A percentile compares a stretch with the other conserved stretches of the same genome.
Evolutionary conservation across 2,888 invertebrate genomes (phyloP).

Genomic region (Halictus ligatus): DNA sequence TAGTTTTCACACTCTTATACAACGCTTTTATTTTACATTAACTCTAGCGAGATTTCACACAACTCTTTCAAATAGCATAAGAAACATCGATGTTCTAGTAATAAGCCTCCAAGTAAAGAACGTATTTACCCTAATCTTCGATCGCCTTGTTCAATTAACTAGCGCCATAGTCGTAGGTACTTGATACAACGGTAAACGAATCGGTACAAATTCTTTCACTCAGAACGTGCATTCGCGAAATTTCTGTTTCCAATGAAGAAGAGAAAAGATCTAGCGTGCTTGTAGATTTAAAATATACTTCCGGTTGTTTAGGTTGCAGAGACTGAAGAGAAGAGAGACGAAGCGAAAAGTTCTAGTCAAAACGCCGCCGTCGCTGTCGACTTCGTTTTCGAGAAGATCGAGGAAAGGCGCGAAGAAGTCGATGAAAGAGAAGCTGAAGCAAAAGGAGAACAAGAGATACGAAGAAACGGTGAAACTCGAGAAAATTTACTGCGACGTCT

Average conservation of each 20-base stretch:
- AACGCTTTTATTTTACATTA: not conserved
- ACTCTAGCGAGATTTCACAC: not conserved
- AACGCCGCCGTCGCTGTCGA: not conserved
- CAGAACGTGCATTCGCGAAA: not conserved
- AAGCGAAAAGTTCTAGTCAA: conserved; percentile 4
- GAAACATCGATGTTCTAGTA: not conserved
- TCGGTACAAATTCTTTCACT: not conserved
- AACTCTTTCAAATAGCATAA: not conserved
- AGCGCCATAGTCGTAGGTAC: not conserved
- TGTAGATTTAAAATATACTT: conserved; percentile 28
- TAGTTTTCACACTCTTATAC: not conserved
- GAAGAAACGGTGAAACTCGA: conserved; percentile 7
- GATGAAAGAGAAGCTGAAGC: not conserved
- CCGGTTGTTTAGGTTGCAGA: conserved; percentile 48
- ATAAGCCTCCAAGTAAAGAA: not conserved
- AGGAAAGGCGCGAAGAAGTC: not conserved
- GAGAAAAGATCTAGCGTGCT: not conserved
- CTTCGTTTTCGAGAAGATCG: not conserved
- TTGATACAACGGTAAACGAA: not conserved
- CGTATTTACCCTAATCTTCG: not conserved
- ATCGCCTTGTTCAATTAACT: not conserved
- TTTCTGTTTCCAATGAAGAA: not conserved
- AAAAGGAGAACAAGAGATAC: not conserved
- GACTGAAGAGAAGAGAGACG: not conserved
- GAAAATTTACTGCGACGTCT: conserved; percentile 19